Conservation (phyloP, 1,140 invertebrate species). For the Atta texana region DNA sequence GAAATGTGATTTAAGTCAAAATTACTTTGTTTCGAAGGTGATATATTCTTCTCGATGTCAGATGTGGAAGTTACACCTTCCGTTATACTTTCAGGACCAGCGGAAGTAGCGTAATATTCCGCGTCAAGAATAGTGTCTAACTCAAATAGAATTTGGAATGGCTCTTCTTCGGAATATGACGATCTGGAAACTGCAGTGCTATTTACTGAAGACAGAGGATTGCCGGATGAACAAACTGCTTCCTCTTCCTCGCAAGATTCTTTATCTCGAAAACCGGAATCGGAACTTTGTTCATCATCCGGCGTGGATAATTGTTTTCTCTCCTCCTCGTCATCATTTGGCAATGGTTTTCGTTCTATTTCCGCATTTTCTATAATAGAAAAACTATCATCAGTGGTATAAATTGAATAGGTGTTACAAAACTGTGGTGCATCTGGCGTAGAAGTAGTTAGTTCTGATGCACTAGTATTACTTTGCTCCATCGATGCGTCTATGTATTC, state of each 20-base stretch:
- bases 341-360: slow-evolving; percentile 65
- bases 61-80: slow-evolving; percentile 28
- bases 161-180: slow-evolving; percentile 80
- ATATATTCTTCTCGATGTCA: background rate
- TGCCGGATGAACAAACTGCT: slow-evolving; percentile 73
- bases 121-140: slow-evolving; percentile 84
- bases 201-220: slow-evolving; percentile 53
- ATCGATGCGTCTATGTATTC: slow-evolving; percentile 62
- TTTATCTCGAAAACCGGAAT: slow-evolving; percentile 87
- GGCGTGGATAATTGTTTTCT: slow-evolving; percentile 85
- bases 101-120: slow-evolving; percentile 80
- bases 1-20: slow-evolving; percentile 40
- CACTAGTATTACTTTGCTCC: background rate
- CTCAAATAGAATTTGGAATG: slow-evolving; percentile 81
- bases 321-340: slow-evolving; percentile 84
- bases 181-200: slow-evolving; percentile 23
- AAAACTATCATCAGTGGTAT: slow-evolving; percentile 78
- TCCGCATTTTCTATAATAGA: slow-evolving; percentile 77
- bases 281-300: slow-evolving; percentile 87
- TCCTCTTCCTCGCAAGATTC: slow-evolving; percentile 87
- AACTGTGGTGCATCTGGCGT: slow-evolving; percentile 77
- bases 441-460: slow-evolving; percentile 64
- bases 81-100: slow-evolving; percentile 69
- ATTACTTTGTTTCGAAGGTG: slow-evolving; percentile 34
- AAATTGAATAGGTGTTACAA: slow-evolving; percentile 71